Evolutionary conservation across 2,797 vertebrate genomes (phyloP), one percentile per base, ranked within the genome.

Genomic region (Buphagus erythrorhynchus): DNA sequence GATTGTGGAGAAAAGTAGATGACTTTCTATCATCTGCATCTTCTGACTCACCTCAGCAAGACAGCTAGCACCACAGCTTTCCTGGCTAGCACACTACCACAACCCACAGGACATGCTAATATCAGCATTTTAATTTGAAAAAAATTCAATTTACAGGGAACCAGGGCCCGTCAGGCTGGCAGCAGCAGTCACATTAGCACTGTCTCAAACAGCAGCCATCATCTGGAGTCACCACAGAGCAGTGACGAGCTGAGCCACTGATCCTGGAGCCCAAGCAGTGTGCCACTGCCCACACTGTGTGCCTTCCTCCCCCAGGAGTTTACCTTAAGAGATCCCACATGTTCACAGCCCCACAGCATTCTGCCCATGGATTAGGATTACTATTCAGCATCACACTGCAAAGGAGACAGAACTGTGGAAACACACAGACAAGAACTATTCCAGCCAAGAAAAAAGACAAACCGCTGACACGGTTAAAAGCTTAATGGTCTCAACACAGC

Each of bases 201-300:
- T 43, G 52, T 14, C 25, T 55, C 33, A 22, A 42, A 25, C 16
- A 77, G 52, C 28, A 69, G 22, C 59, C 35, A 36, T 40, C 43
- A n/a, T 10, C 16, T 51, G 58, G 43, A 59, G 46, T 10, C 21
- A 20, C 6, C 38, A 21, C 10, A 15, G 57, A 79, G 42, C 52
- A 59, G 65, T 1, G 11, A 24, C 5, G 15, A 26, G 22, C 40
- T 9, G 52, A 63, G 2, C 10, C 3, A 3, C 1, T 10, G 43
- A 25, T 0, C 5, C 13, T 1, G 25, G 10, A 54, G 48, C 25
- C 38, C 35, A 7, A 21, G 17, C 59, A 88, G 71, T 40, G 7
- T 1, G 16, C 24, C 38, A 6, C 75, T 68, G 67, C 59, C 67
- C 38, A 0, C 9, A 11, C 35, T 35, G 36, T 1, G 0, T 5